These are phyloP conservation scores for Luscinia luscinia DNA, from an alignment of 2,797 vertebrate genomes.

Conservation along the genomic window DNA sequence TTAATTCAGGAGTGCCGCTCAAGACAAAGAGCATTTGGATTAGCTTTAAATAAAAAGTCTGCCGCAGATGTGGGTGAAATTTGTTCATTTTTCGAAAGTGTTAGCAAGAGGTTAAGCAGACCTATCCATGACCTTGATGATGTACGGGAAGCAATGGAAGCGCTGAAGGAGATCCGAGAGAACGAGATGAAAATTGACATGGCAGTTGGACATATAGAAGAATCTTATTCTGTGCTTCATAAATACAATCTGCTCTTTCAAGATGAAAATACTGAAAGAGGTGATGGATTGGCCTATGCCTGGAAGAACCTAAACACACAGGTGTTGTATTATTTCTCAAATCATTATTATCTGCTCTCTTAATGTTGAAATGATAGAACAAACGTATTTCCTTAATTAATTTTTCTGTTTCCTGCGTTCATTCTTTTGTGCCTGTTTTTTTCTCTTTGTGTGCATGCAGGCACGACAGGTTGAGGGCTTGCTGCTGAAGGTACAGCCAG, in stretches of 20 bases:
- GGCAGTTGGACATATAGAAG: slow-evolving; percentile 83
- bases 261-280: slow-evolving; percentile 82
- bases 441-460: slow-evolving; percentile 62
- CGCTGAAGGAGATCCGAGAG: slow-evolving; percentile 82
- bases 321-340: slow-evolving; percentile 66
- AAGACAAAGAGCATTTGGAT: slow-evolving; percentile 83
- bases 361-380: neutral
- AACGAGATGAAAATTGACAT: slow-evolving; percentile 81
- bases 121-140: slow-evolving; percentile 84
- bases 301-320: slow-evolving; percentile 83
- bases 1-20: slow-evolving; percentile 81
- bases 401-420: neutral
- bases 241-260: slow-evolving; percentile 80
- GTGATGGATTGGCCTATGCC: slow-evolving; percentile 83
- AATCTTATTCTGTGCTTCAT: slow-evolving; percentile 82
- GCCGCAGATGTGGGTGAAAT: slow-evolving; percentile 78
- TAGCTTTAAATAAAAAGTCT: slow-evolving; percentile 78
- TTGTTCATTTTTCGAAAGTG: slow-evolving; percentile 79
- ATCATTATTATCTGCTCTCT: neutral
- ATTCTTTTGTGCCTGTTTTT: neutral
- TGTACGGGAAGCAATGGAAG: slow-evolving; percentile 80
- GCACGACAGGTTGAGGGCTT: slow-evolving; percentile 80
- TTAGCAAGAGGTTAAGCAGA: slow-evolving; percentile 80
- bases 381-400: neutral
- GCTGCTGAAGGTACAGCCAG: slow-evolving; percentile 80